Evolutionary conservation across 2,888 invertebrate species (phyloP).

Genomic region (Incurvaria masculella): DNA sequence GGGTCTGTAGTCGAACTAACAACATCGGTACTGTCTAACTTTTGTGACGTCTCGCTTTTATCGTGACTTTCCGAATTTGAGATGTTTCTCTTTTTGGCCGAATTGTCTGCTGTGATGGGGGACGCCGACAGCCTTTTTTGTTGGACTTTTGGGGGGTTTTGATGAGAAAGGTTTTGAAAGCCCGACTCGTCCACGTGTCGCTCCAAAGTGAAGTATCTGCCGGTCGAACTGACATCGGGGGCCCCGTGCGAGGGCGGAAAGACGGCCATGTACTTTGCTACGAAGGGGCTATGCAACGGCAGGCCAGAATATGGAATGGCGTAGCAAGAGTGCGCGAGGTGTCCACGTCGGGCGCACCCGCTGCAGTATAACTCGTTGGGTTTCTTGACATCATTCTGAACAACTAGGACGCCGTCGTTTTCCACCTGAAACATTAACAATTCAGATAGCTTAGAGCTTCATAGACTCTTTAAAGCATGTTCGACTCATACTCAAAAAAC

Average conservation of each 20-base stretch:
- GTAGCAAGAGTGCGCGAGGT: slow-evolving; percentile 43
- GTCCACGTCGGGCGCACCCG: slow-evolving; percentile 54
- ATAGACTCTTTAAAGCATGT: no score
- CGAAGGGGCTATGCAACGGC: slow-evolving; percentile 39
- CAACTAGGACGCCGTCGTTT: slow-evolving; percentile 32
- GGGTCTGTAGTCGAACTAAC: slow-evolving; percentile 34
- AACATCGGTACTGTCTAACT: neutral
- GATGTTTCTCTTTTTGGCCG: neutral
- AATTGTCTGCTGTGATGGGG: neutral
- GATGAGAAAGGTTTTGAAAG: no score
- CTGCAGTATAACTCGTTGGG: slow-evolving; percentile 46
- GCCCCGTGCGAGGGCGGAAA: slow-evolving; percentile 14
- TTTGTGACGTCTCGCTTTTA: no score
- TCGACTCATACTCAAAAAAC: no score
- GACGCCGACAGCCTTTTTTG: neutral
- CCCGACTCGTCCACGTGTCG: no score
- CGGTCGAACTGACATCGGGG: neutral
- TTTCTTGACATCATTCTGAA: slow-evolving; percentile 30
- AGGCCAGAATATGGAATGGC: slow-evolving; percentile 39
- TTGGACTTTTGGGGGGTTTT: neutral
- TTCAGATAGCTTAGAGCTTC: no score
- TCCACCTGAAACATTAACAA: slow-evolving; percentile 40
- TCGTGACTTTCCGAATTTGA: neutral
- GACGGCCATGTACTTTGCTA: slow-evolving; percentile 31
- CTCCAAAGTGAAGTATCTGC: neutral